Percentiles rank a stretch among this genome's conserved stretches.
Conservation (phyloP, 2,797 vertebrate genomes). For the Megaceryle alcyon region DNA sequence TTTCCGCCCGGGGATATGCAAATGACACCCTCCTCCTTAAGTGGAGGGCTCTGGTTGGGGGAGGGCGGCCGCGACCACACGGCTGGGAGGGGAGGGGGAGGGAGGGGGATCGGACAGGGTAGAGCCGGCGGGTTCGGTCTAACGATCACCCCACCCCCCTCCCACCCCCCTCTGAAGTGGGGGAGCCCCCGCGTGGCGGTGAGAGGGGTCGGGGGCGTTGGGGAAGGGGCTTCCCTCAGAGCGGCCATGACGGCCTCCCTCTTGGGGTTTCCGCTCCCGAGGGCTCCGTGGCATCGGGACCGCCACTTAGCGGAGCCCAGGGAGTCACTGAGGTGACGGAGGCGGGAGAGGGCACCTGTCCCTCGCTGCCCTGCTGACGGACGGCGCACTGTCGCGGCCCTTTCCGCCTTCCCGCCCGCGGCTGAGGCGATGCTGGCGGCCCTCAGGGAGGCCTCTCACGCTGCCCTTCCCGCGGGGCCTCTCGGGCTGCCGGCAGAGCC, state of each 20-base stretch:
- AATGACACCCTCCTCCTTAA: not conserved
- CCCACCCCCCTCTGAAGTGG: not conserved
- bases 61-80: not conserved
- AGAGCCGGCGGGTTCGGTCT: too few species aligned
- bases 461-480: not conserved
- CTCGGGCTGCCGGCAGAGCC: not conserved
- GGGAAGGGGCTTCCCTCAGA: not conserved
- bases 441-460: not conserved
- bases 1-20: not conserved
- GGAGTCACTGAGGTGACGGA: not conserved
- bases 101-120: too few species aligned
- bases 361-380: not conserved
- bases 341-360: not conserved
- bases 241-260: rapidly evolving
- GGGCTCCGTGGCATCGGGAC: not conserved
- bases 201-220: not conserved
- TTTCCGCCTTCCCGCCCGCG: not conserved
- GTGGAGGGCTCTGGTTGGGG: not conserved
- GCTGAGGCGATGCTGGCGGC: not conserved
- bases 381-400: not conserved
- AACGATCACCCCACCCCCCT: not conserved
- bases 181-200: not conserved
- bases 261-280: too few species aligned
- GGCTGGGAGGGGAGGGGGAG: not conserved
- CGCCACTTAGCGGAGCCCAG: too few species aligned